Percentiles rank a stretch among this genome's conserved stretches.
Conservation (phyloP, 2,888 invertebrate genomes). For the Stramonita haemastoma region DNA sequence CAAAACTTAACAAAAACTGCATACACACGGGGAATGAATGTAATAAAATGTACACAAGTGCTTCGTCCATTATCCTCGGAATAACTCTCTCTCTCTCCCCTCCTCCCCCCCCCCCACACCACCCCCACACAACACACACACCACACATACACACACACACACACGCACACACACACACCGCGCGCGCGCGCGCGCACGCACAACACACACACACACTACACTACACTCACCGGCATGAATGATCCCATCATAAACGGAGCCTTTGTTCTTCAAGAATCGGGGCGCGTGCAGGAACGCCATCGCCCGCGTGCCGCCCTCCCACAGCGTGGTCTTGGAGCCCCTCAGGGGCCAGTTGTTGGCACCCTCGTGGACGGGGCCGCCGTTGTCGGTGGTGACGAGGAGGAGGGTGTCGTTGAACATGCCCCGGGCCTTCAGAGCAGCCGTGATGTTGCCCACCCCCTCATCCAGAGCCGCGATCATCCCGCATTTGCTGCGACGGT, state of each 20-base stretch:
- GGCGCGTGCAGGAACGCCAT: constrained; percentile 79
- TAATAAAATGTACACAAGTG: too few relatives aligned
- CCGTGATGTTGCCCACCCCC: constrained; percentile 39
- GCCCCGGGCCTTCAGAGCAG: constrained; percentile 18
- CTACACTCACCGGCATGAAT: constrained; percentile 23
- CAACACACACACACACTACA: neutral
- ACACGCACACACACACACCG: neutral
- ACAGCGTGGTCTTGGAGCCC: constrained; percentile 83
- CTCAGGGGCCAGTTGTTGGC: constrained; percentile 77
- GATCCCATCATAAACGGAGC: constrained; percentile 25
- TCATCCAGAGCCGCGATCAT: constrained; percentile 39
- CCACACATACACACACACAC: neutral
- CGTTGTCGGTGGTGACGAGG: constrained; percentile 59
- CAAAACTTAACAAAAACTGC: too few relatives aligned
- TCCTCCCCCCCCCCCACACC: neutral
- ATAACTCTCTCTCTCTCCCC: neutral
- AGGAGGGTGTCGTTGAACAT: constrained; percentile 38
- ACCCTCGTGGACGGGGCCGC: constrained; percentile 70
- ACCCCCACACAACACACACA: neutral
- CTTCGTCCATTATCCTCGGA: too few relatives aligned
- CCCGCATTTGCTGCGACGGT: constrained; percentile 37
- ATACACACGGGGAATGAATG: too few relatives aligned
- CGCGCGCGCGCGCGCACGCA: neutral
- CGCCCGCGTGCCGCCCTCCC: constrained; percentile 84
- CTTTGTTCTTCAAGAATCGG: constrained; percentile 13